Conservation (phyloP, 2,888 invertebrate genomes). For the Hirtodrosophila histrioides region DNA sequence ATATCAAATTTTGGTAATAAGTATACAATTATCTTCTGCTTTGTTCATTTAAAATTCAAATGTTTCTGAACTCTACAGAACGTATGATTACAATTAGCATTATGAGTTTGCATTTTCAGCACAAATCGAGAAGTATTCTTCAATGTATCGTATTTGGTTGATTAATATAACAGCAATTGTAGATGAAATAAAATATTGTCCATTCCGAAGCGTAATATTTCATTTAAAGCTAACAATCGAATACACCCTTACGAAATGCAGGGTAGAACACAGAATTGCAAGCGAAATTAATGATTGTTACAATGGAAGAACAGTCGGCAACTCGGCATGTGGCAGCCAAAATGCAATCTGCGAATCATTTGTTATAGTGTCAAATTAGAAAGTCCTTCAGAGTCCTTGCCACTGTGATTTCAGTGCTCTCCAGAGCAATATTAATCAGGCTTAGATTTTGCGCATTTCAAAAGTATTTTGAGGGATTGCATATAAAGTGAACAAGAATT, state of each 20-base stretch:
- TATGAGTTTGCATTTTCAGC: too few species aligned
- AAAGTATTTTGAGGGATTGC: conserved; percentile 1
- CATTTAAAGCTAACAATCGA: too few species aligned
- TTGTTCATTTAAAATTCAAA: too few species aligned
- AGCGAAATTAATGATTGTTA: conserved; percentile 37
- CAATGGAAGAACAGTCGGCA: conserved; percentile 19
- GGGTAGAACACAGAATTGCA: conserved; percentile 9
- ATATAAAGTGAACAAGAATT: conserved; percentile 11
- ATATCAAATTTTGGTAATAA: too few species aligned
- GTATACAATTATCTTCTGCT: too few species aligned
- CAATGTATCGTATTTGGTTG: too few species aligned
- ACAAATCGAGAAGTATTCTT: too few species aligned
- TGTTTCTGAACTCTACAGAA: too few species aligned
- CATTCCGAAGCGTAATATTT: neutral
- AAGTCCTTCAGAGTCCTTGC: conserved; percentile 18
- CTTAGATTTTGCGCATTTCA: conserved; percentile 10
- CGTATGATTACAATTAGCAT: too few species aligned
- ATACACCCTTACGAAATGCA: neutral
- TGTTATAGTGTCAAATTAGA: conserved; percentile 19
- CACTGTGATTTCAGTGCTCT: conserved; percentile 13
- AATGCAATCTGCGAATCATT: conserved; percentile 31
- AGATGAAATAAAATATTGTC: too few species aligned
- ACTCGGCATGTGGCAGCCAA: conserved; percentile 17
- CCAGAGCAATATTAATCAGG: conserved; percentile 28
- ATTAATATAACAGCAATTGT: too few species aligned